Conservation (phyloP, 2,113 vertebrate species). For the Oreotrochilus melanogaster region DNA sequence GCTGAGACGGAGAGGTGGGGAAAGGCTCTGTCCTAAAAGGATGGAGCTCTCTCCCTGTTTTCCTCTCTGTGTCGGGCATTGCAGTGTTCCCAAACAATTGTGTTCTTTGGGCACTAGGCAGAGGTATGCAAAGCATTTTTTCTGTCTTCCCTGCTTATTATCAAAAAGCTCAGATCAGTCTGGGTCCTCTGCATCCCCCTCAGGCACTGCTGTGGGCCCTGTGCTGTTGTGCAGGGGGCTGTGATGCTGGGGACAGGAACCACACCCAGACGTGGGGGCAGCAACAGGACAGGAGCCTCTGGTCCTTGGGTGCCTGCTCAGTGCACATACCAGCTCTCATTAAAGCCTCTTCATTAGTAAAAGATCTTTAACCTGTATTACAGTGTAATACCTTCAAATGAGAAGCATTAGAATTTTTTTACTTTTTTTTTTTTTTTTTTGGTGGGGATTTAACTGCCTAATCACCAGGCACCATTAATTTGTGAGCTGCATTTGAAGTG, state of each 20-base stretch:
- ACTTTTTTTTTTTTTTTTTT: background rate
- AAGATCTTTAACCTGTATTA: slow-evolving; percentile 13
- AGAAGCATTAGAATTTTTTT: background rate
- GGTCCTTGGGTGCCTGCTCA: background rate
- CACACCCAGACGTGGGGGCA: background rate
- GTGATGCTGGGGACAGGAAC: background rate
- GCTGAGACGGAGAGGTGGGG: background rate
- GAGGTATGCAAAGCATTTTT: background rate
- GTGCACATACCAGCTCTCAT: slow-evolving; percentile 43
- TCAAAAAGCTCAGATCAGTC: background rate
- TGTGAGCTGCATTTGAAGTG: background rate
- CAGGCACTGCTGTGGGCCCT: background rate
- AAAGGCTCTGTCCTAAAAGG: background rate
- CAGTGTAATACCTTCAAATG: background rate
- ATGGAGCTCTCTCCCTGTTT: background rate
- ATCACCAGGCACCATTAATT: slow-evolving; percentile 61
- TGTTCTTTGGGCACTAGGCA: background rate
- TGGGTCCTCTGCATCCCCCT: background rate
- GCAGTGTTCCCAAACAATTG: background rate
- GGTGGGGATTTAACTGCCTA: slow-evolving; percentile 28
- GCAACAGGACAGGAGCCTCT: background rate
- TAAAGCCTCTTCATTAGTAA: slow-evolving; percentile 61
- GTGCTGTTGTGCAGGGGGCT: background rate
- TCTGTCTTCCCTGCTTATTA: background rate
- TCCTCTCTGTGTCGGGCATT: background rate